A percentile compares a stretch with the other conserved stretches of the same genome.
phyloP scores from a whole-genome alignment of 2,888 invertebrate genomes.

The Aphodius granarius region DNA sequence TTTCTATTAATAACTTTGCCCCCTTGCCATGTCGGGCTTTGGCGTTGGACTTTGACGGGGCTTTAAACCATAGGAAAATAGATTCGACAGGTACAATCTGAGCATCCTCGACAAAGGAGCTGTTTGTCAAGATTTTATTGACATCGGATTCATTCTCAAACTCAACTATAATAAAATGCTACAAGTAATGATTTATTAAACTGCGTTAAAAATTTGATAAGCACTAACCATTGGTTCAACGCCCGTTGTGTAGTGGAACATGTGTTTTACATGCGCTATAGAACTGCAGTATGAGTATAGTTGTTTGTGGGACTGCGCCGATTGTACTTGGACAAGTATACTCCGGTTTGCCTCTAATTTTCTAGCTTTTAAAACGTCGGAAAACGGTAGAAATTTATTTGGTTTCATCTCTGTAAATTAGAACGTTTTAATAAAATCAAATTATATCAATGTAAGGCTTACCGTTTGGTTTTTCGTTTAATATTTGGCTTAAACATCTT shows the following conservation, averaged over 20 bases:
- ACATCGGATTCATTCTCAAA: conserved; percentile 61
- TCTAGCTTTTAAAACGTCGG: conserved; percentile 62
- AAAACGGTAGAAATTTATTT: conserved; percentile 51
- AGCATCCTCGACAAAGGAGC: conserved; percentile 61
- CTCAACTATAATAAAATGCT: conserved; percentile 79
- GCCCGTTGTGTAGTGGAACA: conserved; percentile 65
- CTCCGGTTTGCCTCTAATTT: conserved; percentile 69
- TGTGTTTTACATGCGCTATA: conserved; percentile 64
- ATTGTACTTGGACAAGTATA: conserved; percentile 76
- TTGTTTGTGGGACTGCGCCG: conserved; percentile 68
- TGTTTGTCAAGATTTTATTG: conserved; percentile 58
- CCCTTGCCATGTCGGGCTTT: conserved; percentile 42
- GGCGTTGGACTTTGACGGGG: conserved; percentile 40
- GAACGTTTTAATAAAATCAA: conserved; percentile 14
- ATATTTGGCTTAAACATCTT: conserved; percentile 26
- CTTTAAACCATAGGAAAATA: conserved; percentile 72
- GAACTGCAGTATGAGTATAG: conserved; percentile 69
- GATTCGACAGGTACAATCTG: conserved; percentile 68
- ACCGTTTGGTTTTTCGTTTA: conserved; percentile 16
- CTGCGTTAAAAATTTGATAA: conserved; percentile 2
- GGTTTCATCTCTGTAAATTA: not conserved
- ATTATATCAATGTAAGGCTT: not conserved
- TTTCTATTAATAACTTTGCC: conserved; percentile 44
- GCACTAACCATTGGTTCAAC: conserved; percentile 48
- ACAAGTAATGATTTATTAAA: conserved; percentile 27